A percentile compares a stretch with the other conserved stretches of the same genome.
Evolutionary conservation across 1,140 invertebrate species (phyloP).

Genomic region (Rhizoglyphus robini): DNA sequence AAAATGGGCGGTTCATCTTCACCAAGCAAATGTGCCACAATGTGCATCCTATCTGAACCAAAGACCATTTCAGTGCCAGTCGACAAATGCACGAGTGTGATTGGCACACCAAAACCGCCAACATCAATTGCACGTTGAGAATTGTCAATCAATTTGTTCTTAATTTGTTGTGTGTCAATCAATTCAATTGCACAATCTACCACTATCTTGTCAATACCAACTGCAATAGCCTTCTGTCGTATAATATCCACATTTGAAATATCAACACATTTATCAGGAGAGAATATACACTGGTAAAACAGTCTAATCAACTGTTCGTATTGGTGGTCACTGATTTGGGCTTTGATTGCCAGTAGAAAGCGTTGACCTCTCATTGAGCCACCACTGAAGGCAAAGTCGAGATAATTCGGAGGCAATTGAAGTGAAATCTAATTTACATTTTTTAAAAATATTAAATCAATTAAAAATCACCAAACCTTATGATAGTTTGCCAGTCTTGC

Average conservation of each 20-base stretch:
- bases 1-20: not conserved
- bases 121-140: not conserved
- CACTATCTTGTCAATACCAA: not conserved
- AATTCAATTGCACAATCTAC: not conserved
- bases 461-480: not conserved
- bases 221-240: not conserved
- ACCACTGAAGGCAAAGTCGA: not conserved
- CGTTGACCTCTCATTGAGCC: not conserved
- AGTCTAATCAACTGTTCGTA: not conserved
- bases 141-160: not conserved
- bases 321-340: not conserved
- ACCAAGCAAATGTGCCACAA: not conserved
- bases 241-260: not conserved
- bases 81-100: not conserved
- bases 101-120: not conserved
- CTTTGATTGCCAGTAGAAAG: not conserved
- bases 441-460: not conserved
- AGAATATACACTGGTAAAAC: not conserved
- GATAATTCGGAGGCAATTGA: not conserved
- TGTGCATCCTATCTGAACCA: not conserved
- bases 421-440: not conserved
- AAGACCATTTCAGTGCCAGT: not conserved
- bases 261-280: not conserved
- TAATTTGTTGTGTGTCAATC: not conserved
- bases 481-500: not conserved